Evolutionary conservation across 2,113 vertebrate species (phyloP).

Genomic region (Mandrillus leucophaeus): DNA sequence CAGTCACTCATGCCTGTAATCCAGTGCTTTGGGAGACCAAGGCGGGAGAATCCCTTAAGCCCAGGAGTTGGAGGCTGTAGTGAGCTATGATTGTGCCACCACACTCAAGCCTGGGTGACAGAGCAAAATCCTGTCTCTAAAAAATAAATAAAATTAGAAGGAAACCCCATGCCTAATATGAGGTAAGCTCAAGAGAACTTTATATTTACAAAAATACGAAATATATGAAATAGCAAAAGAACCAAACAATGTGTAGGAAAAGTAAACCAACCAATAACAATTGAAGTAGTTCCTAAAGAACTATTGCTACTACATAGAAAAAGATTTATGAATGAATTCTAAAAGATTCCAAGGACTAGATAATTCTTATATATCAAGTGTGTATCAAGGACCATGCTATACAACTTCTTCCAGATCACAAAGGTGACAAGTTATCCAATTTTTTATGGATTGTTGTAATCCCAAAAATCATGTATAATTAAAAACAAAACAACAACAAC

Average conservation of each 20-base stretch:
- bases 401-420: neutral
- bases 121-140: no score
- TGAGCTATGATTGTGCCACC: no score
- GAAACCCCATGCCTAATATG: neutral
- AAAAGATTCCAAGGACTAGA: neutral
- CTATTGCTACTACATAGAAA: neutral
- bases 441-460: neutral
- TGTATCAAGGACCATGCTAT: neutral
- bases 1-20: no score
- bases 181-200: neutral
- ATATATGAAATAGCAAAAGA: neutral
- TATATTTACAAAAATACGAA: neutral
- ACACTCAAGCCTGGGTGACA: no score
- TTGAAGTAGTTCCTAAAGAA: constrained; percentile 22
- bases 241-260: neutral
- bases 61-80: no score
- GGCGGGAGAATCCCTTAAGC: no score
- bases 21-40: no score
- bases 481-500: neutral
- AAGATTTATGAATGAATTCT: neutral
- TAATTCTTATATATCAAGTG: neutral
- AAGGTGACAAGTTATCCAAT: neutral
- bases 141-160: neutral
- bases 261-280: neutral
- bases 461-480: neutral